Conservation (phyloP, 2,888 invertebrate genomes). For the Dromius quadrimaculatus region DNA sequence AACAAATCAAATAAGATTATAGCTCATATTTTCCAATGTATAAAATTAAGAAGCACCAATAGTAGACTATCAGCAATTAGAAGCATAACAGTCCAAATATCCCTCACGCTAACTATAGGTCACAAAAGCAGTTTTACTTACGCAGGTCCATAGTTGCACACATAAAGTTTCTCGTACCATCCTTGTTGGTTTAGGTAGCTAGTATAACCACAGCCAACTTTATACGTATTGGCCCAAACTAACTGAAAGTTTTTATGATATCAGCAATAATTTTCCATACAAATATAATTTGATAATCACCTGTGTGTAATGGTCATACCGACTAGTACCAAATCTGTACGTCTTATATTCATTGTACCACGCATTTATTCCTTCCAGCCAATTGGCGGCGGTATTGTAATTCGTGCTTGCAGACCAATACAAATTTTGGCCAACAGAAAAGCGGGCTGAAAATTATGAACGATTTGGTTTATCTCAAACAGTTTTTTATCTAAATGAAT, state of each 20-base stretch:
- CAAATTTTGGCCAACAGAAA: constrained; percentile 83
- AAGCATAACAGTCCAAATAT: too few species aligned
- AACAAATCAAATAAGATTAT: too few species aligned
- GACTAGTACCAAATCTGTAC: constrained; percentile 65
- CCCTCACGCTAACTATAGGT: constrained; percentile 10
- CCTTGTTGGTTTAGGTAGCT: constrained; percentile 77
- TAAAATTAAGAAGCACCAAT: too few species aligned
- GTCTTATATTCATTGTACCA: constrained; percentile 86
- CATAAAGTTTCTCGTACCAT: constrained; percentile 74
- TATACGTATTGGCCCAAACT: constrained; percentile 88
- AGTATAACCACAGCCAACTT: constrained; percentile 89
- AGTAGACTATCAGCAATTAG: too few species aligned
- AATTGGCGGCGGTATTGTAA: constrained; percentile 10
- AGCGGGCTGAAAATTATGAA: constrained; percentile 74
- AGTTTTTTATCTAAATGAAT: too few species aligned
- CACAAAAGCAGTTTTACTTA: constrained; percentile 61
- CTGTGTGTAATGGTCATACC: constrained; percentile 81
- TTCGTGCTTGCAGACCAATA: constrained; percentile 81
- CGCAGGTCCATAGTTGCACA: constrained; percentile 89
- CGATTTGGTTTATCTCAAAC: too few species aligned
- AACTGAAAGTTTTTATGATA: constrained; percentile 70
- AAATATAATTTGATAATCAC: constrained; percentile 64
- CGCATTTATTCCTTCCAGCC: constrained; percentile 64
- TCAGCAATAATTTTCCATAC: background rate
- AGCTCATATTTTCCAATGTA: too few species aligned